Percentiles rank a stretch among this genome's conserved stretches.
Conservation (phyloP, 2,113 vertebrate species). For the Accipiter cooperii region DNA sequence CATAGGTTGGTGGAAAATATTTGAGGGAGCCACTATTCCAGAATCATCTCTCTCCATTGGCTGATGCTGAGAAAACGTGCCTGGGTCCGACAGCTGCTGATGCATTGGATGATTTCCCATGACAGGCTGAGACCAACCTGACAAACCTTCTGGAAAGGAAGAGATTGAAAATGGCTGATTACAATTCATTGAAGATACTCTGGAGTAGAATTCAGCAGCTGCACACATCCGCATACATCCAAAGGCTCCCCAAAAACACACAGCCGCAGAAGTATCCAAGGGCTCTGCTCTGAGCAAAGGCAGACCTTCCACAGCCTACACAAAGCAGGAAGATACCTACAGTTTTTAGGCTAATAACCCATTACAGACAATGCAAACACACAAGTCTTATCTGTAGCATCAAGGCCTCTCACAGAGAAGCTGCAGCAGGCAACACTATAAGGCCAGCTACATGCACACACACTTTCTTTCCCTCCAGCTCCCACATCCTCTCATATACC, state of each 20-base stretch:
- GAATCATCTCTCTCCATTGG: slow-evolving; percentile 98
- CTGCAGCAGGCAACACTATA: not conserved
- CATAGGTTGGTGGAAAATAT: slow-evolving; percentile 94
- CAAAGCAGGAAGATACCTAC: not conserved
- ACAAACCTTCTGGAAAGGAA: slow-evolving; percentile 86
- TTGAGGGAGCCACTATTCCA: slow-evolving; percentile 94
- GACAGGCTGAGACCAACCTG: slow-evolving; percentile 96
- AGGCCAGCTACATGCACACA: not conserved
- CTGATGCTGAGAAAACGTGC: slow-evolving; percentile 95
- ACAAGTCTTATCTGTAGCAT: not conserved
- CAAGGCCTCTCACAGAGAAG: not conserved
- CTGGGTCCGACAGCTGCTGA: slow-evolving; percentile 90
- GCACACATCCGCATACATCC: not conserved
- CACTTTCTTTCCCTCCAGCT: not conserved
- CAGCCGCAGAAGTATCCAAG: not conserved
- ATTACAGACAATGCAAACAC: not conserved
- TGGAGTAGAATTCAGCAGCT: not conserved
- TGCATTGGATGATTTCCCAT: slow-evolving; percentile 93
- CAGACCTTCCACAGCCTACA: not conserved
- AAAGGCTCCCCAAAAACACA: not conserved
- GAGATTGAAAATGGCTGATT: not conserved
- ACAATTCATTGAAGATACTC: not conserved
- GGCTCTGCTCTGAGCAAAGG: not conserved
- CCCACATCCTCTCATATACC: not conserved
- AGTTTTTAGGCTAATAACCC: not conserved